Conservation (phyloP, 1,140 invertebrate species). For the Leptinotarsa defecta region DNA sequence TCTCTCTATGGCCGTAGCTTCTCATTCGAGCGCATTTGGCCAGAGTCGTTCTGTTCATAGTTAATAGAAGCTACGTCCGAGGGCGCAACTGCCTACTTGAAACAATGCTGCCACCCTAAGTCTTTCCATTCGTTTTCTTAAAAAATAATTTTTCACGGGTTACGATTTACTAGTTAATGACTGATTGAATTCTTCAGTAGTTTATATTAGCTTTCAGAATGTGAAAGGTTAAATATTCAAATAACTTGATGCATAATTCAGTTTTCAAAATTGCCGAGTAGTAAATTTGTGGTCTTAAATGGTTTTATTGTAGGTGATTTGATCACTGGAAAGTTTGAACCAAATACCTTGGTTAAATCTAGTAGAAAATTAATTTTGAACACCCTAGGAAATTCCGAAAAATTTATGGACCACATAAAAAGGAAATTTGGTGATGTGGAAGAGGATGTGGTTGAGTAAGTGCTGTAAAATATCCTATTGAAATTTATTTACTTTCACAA, state of each 20-base stretch:
- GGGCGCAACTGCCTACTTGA: no score
- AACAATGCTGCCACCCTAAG: no score
- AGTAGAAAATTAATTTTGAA: constrained; percentile 33
- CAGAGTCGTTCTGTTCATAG: no score
- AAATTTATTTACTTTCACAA: neutral
- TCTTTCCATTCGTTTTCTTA: no score
- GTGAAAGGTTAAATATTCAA: neutral
- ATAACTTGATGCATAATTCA: neutral
- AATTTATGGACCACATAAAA: constrained; percentile 29
- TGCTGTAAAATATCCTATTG: neutral
- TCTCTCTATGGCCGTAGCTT: no score
- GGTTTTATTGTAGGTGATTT: constrained; percentile 34
- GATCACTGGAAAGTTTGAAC: constrained; percentile 38
- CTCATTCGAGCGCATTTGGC: no score
- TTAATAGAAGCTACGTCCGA: no score
- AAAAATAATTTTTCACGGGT: no score
- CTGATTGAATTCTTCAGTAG: no score
- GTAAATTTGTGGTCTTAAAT: neutral
- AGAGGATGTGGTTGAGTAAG: constrained; percentile 27
- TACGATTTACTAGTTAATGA: no score
- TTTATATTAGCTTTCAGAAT: neutral
- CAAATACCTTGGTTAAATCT: constrained; percentile 6
- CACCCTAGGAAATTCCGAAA: constrained; percentile 28
- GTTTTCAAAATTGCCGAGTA: neutral
- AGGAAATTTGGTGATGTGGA: constrained; percentile 25